These are phyloP conservation scores for Emydura subglobosa DNA, from an alignment of 2,113 vertebrate species.

Conservation along the genomic window DNA sequence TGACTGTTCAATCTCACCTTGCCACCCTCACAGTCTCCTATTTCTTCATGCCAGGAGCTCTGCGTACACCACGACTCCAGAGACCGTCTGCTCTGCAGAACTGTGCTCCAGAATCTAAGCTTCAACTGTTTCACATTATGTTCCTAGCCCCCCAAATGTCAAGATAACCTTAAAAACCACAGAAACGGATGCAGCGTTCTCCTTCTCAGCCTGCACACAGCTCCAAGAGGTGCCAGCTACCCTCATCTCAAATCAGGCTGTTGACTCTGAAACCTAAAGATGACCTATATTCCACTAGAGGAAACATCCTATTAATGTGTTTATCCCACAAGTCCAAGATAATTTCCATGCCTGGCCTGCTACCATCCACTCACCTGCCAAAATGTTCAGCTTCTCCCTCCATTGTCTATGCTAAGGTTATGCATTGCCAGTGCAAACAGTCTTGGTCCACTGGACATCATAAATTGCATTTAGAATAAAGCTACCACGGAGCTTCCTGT, in stretches of 20 bases:
- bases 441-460: neutral
- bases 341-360: neutral
- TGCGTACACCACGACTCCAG: neutral
- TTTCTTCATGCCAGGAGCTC: accelerated
- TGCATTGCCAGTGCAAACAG: neutral
- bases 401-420: neutral
- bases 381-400: neutral
- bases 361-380: neutral
- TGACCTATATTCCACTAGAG: neutral
- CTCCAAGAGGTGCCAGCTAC: neutral
- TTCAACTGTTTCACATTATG: neutral
- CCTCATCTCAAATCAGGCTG: neutral
- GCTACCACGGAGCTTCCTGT: neutral
- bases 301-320: neutral
- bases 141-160: too few relatives aligned
- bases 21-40: accelerated
- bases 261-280: neutral
- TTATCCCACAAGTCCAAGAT: neutral
- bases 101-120: accelerated
- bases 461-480: neutral
- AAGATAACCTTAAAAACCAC: neutral
- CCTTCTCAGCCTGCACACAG: neutral
- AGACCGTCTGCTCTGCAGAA: accelerated
- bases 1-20: neutral
- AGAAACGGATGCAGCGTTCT: neutral